These are phyloP conservation scores for Delichon dasypus DNA, from an alignment of 2,797 vertebrate genomes.

Conservation along the genomic window DNA sequence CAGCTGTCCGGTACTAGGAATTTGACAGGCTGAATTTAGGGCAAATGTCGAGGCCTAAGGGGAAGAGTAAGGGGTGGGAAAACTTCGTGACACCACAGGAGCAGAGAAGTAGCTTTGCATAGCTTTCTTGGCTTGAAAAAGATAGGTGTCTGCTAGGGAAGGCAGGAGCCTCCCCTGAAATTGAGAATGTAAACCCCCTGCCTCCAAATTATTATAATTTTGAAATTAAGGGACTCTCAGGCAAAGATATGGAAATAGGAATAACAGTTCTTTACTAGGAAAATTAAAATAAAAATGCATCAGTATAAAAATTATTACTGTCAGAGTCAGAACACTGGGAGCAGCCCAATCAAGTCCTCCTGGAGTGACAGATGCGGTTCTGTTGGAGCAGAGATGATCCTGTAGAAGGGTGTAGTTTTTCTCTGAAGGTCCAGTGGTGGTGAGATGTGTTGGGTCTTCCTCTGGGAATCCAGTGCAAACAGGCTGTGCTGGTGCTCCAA, in stretches of 20 bases:
- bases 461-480: neutral
- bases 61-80: neutral
- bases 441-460: neutral
- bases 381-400: neutral
- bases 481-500: neutral
- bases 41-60: rapidly evolving
- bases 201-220: neutral
- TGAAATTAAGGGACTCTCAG: neutral
- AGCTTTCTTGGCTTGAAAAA: neutral
- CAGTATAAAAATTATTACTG: neutral
- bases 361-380: neutral
- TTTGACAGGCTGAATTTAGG: neutral
- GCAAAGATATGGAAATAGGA: neutral
- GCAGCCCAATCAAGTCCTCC: neutral
- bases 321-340: neutral
- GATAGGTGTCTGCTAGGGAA: neutral
- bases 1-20: neutral
- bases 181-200: neutral
- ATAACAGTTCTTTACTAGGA: neutral
- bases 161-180: neutral
- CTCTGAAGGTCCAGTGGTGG: neutral
- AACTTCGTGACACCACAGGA: neutral
- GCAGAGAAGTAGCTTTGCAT: neutral
- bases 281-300: neutral
- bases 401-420: neutral